Percentiles rank a stretch among this genome's conserved stretches.
These are phyloP conservation scores for Tarsius wallacei DNA, from an alignment of 2,797 vertebrate genomes.

Conservation along the genomic window DNA sequence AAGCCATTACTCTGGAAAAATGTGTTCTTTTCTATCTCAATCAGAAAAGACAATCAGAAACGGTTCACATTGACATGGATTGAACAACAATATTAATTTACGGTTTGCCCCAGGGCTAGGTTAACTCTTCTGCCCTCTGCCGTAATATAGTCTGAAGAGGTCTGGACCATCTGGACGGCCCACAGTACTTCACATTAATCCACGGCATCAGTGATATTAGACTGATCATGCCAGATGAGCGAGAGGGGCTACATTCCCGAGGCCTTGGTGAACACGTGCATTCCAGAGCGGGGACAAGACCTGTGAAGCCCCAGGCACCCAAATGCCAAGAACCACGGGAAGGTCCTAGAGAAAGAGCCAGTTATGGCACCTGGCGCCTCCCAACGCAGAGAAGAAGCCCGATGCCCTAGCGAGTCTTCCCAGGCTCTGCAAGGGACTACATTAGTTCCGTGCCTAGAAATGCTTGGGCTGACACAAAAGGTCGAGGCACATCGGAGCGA, in stretches of 20 bases:
- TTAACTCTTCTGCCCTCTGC: constrained; percentile 68
- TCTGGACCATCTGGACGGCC: constrained; percentile 65
- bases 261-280: not conserved
- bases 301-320: not conserved
- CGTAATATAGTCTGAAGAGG: constrained; percentile 60
- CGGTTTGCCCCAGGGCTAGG: constrained; percentile 40
- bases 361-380: not conserved
- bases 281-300: not conserved
- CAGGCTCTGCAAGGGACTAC: not conserved
- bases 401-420: not conserved
- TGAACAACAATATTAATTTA: constrained; percentile 79
- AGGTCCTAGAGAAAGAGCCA: not conserved
- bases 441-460: not conserved
- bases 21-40: constrained; percentile 71
- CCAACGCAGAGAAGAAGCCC: not conserved
- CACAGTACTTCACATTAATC: constrained; percentile 17
- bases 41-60: constrained; percentile 72
- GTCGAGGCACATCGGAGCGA: not conserved
- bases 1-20: constrained; percentile 73
- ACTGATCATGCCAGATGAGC: constrained; percentile 56
- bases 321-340: not conserved
- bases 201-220: not conserved
- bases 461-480: not conserved
- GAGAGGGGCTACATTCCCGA: constrained; percentile 43
- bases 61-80: constrained; percentile 64